Evolutionary conservation across 2,797 vertebrate genomes (phyloP), one percentile per base, ranked within the genome.

Genomic region (Tenualosa ilisha): DNA sequence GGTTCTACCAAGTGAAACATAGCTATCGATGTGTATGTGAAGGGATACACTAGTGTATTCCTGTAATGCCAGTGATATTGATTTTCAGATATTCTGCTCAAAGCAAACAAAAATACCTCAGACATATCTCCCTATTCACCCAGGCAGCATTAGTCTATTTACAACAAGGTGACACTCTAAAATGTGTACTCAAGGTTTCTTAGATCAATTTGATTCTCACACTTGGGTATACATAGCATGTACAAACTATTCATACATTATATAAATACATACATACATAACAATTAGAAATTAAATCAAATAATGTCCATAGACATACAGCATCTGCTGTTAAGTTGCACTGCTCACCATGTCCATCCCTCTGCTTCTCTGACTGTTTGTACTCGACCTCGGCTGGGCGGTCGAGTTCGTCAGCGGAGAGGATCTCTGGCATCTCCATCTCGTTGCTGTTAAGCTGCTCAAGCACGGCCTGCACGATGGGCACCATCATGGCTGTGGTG

Each of bases 401-500:
- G 40, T 92, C 87, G 82, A 91, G 6, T 86, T 91, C 87, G 68
- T 90, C 86, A 22, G 31, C 86, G 85, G 90, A 90, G 83, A 89
- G 89, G 84, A 93, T 94, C 87, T 91, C 91, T 83, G 92, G 91
- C 3, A 86, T 87, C 12, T 95, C 94, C 0, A 75, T 50, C 22
- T 96, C 96, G 0, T 88, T 81, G 82, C n/a, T 93, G 90, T 95
- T 94, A 87, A 99, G 95, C 92, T 99, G 97, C 72, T 96, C 92
- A 85, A 99, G 90, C 85, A 99, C 94, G 0, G 98, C 98, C 90
- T 99, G 97, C 79, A 99, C 96, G 5, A 99, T 99, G 72, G 98
- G 98, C 84, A 99, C 95, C 97, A 99, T 99, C 98, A 99, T 99
- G 87, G 98, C 98, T 0, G 98, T 98, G 86, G 98, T 97, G 43